phyloP scores from a whole-genome alignment of 2,888 invertebrate species.

The Cordilura impudica region DNA sequence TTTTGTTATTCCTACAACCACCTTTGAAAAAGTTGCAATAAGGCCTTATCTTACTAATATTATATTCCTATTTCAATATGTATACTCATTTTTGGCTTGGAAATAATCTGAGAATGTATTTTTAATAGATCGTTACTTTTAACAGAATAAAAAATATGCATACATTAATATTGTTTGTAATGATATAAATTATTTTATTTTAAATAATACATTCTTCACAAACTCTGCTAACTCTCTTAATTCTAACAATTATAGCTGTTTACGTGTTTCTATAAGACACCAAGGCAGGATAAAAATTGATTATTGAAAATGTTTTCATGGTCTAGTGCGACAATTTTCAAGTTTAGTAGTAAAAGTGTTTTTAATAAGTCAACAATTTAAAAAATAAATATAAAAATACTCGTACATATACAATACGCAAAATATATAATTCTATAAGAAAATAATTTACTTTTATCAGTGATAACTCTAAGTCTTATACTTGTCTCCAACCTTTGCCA shows the following conservation, averaged over 20 bases:
- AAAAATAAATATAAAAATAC: background rate
- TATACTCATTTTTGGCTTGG: no score
- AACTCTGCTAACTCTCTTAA: conserved; percentile 41
- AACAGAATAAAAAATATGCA: no score
- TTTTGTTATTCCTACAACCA: no score
- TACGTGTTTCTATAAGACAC: conserved; percentile 39
- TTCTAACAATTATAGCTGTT: conserved; percentile 56
- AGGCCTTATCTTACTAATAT: no score
- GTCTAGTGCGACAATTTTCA: conserved; percentile 47
- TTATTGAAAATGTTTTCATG: conserved; percentile 60
- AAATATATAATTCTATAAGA: conserved; percentile 12
- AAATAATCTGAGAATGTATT: no score
- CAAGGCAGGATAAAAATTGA: conserved; percentile 56
- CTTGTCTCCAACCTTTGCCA: conserved; percentile 25
- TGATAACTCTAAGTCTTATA: conserved; percentile 8
- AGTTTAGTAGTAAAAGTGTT: conserved; percentile 60
- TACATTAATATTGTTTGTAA: no score
- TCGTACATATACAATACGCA: conserved; percentile 15
- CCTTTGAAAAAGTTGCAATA: no score
- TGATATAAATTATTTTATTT: no score
- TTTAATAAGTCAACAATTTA: conserved; percentile 47
- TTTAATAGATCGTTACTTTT: no score
- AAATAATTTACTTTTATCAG: background rate
- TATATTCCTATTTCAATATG: no score
- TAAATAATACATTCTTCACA: conserved; percentile 18